These are phyloP conservation scores for Apteryx mantelli DNA, from an alignment of 2,113 vertebrate genomes.

Conservation along the genomic window DNA sequence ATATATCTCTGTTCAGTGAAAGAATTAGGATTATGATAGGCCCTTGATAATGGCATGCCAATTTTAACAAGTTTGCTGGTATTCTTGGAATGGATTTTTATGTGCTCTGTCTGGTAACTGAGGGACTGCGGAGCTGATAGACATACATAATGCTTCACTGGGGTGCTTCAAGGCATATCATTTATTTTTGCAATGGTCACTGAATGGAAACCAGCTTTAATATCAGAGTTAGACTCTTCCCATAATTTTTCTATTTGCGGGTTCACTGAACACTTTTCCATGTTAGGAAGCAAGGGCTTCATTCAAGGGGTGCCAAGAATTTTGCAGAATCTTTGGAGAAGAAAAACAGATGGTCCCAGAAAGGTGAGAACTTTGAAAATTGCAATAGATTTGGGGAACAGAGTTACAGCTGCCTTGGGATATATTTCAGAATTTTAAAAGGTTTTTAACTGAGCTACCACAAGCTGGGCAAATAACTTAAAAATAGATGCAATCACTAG, in stretches of 20 bases:
- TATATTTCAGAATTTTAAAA: slow-evolving; percentile 50
- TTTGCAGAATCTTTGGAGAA: slow-evolving; percentile 31
- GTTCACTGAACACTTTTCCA: not conserved
- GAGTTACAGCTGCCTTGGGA: slow-evolving; percentile 47
- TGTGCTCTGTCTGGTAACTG: not conserved
- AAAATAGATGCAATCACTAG: slow-evolving; percentile 67
- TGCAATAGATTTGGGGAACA: slow-evolving; percentile 33
- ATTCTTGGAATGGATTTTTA: not conserved
- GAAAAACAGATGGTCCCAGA: slow-evolving; percentile 56
- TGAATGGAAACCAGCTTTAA: not conserved
- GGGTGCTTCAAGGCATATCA: not conserved
- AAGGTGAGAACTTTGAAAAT: not conserved
- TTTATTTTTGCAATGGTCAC: not conserved
- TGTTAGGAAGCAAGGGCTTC: not conserved
- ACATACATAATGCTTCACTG: not conserved
- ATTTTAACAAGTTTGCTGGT: not conserved
- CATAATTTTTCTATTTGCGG: not conserved
- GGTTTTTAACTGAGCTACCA: slow-evolving; percentile 64
- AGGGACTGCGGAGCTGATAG: not conserved
- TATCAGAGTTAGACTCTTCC: not conserved
- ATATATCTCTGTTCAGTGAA: not conserved
- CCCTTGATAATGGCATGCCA: not conserved
- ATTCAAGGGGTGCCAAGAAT: slow-evolving; percentile 40
- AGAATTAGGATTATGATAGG: not conserved
- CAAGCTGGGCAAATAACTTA: slow-evolving; percentile 61